Conservation (phyloP, 2,113 vertebrate species). For the Chaenocephalus aceratus region DNA sequence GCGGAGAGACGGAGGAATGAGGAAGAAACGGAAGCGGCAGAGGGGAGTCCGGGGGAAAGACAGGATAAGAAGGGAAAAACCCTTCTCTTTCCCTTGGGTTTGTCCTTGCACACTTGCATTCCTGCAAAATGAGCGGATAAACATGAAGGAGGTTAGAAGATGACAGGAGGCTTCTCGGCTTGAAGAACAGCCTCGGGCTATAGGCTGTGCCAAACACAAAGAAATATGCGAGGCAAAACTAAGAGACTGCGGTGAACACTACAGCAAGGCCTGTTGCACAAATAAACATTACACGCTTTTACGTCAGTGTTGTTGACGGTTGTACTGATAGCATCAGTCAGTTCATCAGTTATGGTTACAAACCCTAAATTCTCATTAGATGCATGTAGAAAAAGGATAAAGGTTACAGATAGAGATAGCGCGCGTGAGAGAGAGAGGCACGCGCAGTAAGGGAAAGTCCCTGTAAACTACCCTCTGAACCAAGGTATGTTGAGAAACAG, state of each 20-base stretch:
- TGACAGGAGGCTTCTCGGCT: slow-evolving; percentile 40
- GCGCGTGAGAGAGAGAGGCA: slow-evolving; percentile 35
- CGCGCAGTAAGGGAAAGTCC: slow-evolving; percentile 82
- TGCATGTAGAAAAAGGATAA: slow-evolving; percentile 36
- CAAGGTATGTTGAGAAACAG: slow-evolving; percentile 85
- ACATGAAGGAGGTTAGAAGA: slow-evolving; percentile 53
- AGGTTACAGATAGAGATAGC: slow-evolving; percentile 41
- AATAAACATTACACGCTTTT: slow-evolving; percentile 37
- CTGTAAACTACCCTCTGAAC: slow-evolving; percentile 81
- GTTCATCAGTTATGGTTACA: slow-evolving; percentile 41
- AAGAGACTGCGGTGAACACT: slow-evolving; percentile 20
- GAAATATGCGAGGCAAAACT: slow-evolving; percentile 24
- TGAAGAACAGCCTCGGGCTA: slow-evolving; percentile 51
- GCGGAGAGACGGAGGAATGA: slow-evolving; percentile 48
- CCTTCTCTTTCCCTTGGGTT: slow-evolving; percentile 75
- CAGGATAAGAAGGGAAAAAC: slow-evolving; percentile 81
- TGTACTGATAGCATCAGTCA: slow-evolving; percentile 48
- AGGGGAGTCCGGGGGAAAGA: slow-evolving; percentile 67
- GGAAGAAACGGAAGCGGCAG: slow-evolving; percentile 60
- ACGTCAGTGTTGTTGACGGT: slow-evolving; percentile 60
- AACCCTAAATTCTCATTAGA: slow-evolving; percentile 14
- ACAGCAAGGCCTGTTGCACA: slow-evolving; percentile 38
- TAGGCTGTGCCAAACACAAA: slow-evolving; percentile 49
- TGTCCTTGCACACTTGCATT: slow-evolving; percentile 70
- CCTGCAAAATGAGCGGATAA: slow-evolving; percentile 64